phyloP scores from a whole-genome alignment of 2,888 invertebrate genomes.

The Mantis religiosa region DNA sequence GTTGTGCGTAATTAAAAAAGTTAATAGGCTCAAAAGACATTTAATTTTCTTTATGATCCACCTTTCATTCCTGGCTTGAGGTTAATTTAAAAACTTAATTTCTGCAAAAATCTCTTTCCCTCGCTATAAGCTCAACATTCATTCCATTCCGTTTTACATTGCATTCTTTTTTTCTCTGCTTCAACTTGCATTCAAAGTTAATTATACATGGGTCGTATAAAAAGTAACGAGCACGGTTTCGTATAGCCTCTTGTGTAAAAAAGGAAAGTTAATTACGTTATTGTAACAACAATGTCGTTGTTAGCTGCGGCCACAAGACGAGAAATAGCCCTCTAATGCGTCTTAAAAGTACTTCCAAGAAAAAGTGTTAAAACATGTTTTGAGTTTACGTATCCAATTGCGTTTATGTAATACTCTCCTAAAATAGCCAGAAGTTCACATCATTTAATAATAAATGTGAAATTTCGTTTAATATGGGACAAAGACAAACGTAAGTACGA shows the following conservation, averaged over 20 bases:
- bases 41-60: not conserved
- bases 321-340: not conserved
- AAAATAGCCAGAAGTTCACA: too few species aligned
- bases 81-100: not conserved
- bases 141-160: not conserved
- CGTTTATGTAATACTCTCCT: too few species aligned
- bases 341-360: not conserved
- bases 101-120: not conserved
- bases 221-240: not conserved
- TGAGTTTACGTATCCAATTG: not conserved
- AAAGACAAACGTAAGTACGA: too few species aligned
- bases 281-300: not conserved
- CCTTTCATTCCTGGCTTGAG: not conserved
- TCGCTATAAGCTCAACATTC: not conserved
- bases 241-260: not conserved
- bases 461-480: too few species aligned
- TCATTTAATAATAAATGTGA: too few species aligned
- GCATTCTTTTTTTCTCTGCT: not conserved
- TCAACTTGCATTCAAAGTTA: not conserved
- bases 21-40: not conserved
- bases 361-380: not conserved
- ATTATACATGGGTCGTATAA: not conserved
- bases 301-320: not conserved
- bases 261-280: not conserved
- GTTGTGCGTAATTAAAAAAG: not conserved